Base-by-base conservation (phyloP, 2,888 invertebrate genomes). In the Caenorhabditis sinica region DNA sequence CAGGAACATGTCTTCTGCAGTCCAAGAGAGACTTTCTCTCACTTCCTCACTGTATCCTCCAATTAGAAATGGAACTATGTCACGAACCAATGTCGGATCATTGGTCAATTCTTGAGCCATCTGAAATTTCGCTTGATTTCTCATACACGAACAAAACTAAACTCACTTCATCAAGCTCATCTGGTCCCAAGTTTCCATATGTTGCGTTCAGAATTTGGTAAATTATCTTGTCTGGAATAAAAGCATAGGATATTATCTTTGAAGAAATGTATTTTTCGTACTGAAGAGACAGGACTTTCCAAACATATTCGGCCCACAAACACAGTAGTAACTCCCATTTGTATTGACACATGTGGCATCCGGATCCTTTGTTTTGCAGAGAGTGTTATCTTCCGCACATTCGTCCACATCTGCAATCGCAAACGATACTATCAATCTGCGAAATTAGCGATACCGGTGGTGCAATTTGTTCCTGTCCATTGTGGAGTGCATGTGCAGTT, bases 21-120 rank as follows among this genome's bases (percentile, higher is more conserved):
- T 81, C 88, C 89, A 90, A 2, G 88, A 88, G 15, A 86, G 53
- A 63, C 53, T 81, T 23, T 43, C 81, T 61, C 86, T 73, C 1
- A 36, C 45, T 25, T 83, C 86, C 8, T 66, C 6, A 36, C 63
- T 58, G 45, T 86, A 77, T 25, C 79, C 73, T 36, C 87, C 86
- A 49, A 87, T 83, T 25, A 89, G 45, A 68, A 89, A 89, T 8
- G 89, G 89, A 68, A 89, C 60, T 23, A 87, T 83, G 69, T 88
- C 88, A 11, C 79, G 75, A 43, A 88, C 86, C 13, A 82, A 23
- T 9, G 86, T 84, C 0, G 89, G 88, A 74, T 88, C 86, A 63
- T 58, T 73, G 28, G 86, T 75, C 11, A 89, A 56, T 36, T 89
- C 85, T 13, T 80, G 63, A 0, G 85, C 60, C 65, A 89, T 77